Evolutionary conservation across 1,140 invertebrate genomes (phyloP).

Genomic region (Samia ricini): DNA sequence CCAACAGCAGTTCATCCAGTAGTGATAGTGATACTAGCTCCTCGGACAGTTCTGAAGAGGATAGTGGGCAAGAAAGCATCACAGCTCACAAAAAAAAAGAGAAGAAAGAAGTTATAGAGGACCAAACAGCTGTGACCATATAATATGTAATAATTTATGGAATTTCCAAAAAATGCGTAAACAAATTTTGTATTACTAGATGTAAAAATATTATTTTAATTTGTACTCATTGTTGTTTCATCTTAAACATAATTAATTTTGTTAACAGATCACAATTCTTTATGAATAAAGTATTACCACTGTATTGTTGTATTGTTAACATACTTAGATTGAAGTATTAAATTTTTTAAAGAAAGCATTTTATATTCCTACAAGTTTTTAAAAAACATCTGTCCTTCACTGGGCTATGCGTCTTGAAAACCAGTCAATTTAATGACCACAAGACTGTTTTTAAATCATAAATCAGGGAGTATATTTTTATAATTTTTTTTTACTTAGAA

Average conservation of each 20-base stretch:
- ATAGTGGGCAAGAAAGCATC: conserved; percentile 92
- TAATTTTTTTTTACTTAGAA: no score
- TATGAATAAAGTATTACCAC: conserved; percentile 36
- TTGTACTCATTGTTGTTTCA: conserved; percentile 46
- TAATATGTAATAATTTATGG: conserved; percentile 13
- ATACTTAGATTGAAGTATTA: no score
- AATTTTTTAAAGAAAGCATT: no score
- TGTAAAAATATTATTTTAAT: conserved; percentile 39
- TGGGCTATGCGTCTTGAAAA: no score
- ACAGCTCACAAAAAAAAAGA: conserved; percentile 93
- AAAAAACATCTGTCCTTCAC: no score
- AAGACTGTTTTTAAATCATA: no score
- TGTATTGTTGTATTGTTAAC: background rate
- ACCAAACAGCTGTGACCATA: conserved; percentile 25
- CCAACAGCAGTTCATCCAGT: conserved; percentile 91
- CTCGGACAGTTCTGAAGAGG: conserved; percentile 80
- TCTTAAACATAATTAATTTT: conserved; percentile 42
- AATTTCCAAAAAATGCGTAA: conserved; percentile 25
- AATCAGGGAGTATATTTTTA: no score
- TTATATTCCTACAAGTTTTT: no score
- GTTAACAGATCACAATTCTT: conserved; percentile 44
- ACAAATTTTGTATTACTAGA: conserved; percentile 67
- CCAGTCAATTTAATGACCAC: no score
- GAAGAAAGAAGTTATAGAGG: conserved; percentile 74
- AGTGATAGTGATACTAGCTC: conserved; percentile 83